These are phyloP conservation scores for Poecilus cupreus DNA, from an alignment of 2,888 invertebrate genomes.

Conservation along the genomic window DNA sequence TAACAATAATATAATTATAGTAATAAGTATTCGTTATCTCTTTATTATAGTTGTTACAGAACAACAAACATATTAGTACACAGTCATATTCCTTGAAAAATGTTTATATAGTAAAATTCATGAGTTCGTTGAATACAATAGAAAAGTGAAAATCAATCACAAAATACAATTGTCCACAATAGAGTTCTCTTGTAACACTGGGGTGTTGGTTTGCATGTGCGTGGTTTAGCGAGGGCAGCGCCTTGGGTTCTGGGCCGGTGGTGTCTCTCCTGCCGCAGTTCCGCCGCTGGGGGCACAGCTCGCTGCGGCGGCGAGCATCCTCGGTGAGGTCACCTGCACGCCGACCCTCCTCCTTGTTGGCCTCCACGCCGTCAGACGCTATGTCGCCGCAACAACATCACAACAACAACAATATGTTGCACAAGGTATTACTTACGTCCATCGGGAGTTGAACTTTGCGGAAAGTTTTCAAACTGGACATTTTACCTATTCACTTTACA, in stretches of 20 bases:
- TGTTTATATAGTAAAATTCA: too few relatives aligned
- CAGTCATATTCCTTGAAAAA: too few relatives aligned
- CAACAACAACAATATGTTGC: constrained; percentile 23
- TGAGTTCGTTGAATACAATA: too few relatives aligned
- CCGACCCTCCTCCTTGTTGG: neutral
- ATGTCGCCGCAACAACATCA: neutral
- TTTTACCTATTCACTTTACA: too few relatives aligned
- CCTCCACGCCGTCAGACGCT: neutral
- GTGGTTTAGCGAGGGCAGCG: constrained; percentile 69
- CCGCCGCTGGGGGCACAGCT: constrained; percentile 69
- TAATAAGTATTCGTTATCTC: too few relatives aligned
- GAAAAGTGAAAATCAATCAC: too few relatives aligned
- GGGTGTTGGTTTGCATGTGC: constrained; percentile 8
- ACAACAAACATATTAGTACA: too few relatives aligned
- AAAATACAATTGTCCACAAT: too few relatives aligned
- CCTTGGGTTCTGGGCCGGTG: constrained; percentile 70
- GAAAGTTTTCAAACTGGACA: too few relatives aligned
- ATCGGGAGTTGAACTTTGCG: neutral
- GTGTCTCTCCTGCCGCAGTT: constrained; percentile 71
- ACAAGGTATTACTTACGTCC: neutral
- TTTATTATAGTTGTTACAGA: too few relatives aligned
- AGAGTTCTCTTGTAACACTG: neutral
- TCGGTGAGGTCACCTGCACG: constrained; percentile 63
- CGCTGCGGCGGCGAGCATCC: constrained; percentile 69
- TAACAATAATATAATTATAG: too few relatives aligned